Conservation (phyloP, 2,113 vertebrate species). For the Strix aluco region DNA sequence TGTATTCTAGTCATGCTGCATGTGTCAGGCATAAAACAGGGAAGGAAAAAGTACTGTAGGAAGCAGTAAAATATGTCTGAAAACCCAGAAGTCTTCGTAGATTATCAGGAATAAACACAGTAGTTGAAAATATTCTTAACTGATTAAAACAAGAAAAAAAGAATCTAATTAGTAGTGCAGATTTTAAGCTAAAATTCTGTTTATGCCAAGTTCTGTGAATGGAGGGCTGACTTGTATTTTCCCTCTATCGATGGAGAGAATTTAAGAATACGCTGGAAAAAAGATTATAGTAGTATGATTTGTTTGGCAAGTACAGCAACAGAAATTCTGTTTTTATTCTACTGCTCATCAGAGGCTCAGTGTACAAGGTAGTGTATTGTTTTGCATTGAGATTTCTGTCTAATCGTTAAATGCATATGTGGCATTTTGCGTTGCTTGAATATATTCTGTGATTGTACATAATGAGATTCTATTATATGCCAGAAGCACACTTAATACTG, state of each 20-base stretch:
- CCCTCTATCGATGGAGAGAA: not conserved
- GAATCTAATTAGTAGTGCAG: not conserved
- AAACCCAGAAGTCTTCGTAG: not conserved
- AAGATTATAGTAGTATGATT: not conserved
- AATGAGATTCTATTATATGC: not conserved
- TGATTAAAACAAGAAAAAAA: not conserved
- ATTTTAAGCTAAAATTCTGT: not conserved
- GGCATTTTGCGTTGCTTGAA: not conserved
- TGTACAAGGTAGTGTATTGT: not conserved
- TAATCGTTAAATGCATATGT: not conserved
- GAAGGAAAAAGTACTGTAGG: not conserved
- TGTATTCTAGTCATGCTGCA: not conserved
- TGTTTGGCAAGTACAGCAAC: not conserved
- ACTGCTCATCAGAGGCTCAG: not conserved
- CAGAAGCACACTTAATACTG: not conserved
- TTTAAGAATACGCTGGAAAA: not conserved
- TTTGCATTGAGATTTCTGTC: not conserved
- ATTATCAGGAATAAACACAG: not conserved
- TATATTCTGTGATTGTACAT: not conserved
- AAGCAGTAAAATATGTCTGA: not conserved
- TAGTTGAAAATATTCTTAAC: not conserved
- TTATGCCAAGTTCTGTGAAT: not conserved
- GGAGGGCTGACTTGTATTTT: not conserved
- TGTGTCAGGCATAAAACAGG: not conserved
- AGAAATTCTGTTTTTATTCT: not conserved